Percentiles rank a stretch among this genome's conserved stretches.
Conservation (phyloP, 2,888 invertebrate species). For the Crocallis elinguaria region DNA sequence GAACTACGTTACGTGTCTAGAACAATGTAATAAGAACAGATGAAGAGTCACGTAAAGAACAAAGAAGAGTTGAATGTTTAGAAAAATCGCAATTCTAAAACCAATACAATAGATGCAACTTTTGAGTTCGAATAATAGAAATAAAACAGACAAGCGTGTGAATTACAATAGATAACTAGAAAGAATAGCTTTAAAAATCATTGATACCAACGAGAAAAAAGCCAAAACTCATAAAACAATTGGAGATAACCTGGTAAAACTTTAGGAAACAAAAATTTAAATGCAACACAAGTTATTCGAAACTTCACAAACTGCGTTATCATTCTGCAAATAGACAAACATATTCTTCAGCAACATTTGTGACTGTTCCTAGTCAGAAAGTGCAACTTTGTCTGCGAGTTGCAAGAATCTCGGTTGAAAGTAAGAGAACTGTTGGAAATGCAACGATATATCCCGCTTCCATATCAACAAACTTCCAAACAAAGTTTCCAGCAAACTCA, state of each 20-base stretch:
- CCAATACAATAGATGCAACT: not conserved
- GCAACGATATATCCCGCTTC: conserved; percentile 64
- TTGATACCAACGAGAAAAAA: conserved; percentile 17
- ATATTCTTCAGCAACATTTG: conserved; percentile 64
- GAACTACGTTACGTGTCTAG: conserved; percentile 4
- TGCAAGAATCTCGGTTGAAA: conserved; percentile 53
- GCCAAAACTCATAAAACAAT: conserved; percentile 18
- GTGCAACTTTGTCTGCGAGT: conserved; percentile 69
- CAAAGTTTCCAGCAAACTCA: conserved; percentile 59
- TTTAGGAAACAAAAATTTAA: conserved; percentile 38
- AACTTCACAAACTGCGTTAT: conserved; percentile 57
- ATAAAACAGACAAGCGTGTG: conserved; percentile 14
- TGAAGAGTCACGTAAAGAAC: conserved; percentile 16
- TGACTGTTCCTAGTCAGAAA: conserved; percentile 59
- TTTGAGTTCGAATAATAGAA: conserved; percentile 25
- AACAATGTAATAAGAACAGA: conserved; percentile 18
- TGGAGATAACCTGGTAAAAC: conserved; percentile 30
- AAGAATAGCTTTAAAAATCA: conserved; percentile 20
- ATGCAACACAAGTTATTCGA: conserved; percentile 41
- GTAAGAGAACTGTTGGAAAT: conserved; percentile 63
- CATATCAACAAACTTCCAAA: conserved; percentile 68
- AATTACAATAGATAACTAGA: conserved; percentile 26
- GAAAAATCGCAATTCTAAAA: conserved; percentile 7
- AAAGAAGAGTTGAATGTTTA: conserved; percentile 15
- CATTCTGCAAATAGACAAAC: conserved; percentile 54